phyloP scores from a whole-genome alignment of 2,113 vertebrate species.

The Tupaia tana region DNA sequence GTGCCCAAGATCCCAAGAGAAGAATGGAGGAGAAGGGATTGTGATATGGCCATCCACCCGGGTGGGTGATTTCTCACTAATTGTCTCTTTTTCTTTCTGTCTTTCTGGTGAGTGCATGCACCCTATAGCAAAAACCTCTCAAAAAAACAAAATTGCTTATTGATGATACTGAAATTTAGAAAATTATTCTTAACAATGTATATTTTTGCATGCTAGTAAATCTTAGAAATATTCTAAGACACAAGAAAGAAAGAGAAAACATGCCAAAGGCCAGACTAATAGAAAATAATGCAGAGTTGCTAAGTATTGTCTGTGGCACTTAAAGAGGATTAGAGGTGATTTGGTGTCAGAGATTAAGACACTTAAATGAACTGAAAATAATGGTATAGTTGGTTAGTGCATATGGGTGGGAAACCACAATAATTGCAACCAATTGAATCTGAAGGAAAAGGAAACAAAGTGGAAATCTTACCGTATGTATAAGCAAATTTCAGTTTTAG shows the following conservation, averaged over 20 bases:
- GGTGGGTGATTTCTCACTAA: no score
- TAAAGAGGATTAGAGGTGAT: not conserved
- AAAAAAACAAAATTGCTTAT: not conserved
- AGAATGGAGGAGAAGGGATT: no score
- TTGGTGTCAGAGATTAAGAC: not conserved
- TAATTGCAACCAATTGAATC: not conserved
- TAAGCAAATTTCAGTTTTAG: not conserved
- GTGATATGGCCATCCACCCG: no score
- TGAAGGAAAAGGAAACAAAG: slow-evolving; percentile 18
- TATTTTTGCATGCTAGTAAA: not conserved
- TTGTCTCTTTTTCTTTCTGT: no score
- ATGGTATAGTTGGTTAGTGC: not conserved
- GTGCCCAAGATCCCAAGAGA: no score
- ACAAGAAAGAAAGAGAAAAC: not conserved
- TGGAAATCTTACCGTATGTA: not conserved
- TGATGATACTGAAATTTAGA: not conserved
- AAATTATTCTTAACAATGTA: not conserved
- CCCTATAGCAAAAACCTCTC: no score
- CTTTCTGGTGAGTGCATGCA: no score
- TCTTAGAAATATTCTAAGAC: not conserved
- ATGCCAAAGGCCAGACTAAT: not conserved
- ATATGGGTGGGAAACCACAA: not conserved
- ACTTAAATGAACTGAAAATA: not conserved
- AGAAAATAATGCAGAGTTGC: not conserved
- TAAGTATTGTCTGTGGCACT: not conserved